Conservation (phyloP, 1,140 invertebrate species). For the Trichonephila inaurata region DNA sequence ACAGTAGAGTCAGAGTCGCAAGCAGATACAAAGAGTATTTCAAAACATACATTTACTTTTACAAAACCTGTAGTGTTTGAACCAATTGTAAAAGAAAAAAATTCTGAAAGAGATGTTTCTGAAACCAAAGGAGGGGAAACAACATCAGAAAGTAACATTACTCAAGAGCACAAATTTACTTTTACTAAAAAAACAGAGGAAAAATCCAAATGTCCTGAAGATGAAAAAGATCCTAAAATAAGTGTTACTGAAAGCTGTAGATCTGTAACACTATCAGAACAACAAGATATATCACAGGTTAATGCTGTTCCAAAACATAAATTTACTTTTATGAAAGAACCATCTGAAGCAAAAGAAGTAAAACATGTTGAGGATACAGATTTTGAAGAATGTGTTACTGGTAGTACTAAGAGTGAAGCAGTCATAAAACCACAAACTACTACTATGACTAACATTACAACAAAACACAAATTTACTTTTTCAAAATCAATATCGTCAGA, state of each 20-base stretch:
- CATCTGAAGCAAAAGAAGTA: background rate
- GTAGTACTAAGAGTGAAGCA: no score
- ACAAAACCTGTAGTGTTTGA: background rate
- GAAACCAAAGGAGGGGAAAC: background rate
- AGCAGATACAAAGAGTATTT: background rate
- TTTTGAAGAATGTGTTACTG: background rate
- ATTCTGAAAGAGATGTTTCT: background rate
- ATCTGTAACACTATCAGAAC: background rate
- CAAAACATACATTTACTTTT: background rate
- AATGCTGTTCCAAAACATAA: background rate
- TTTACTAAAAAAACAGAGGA: background rate
- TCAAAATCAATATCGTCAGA: background rate
- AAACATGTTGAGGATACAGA: background rate
- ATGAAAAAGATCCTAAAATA: background rate
- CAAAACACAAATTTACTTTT: background rate
- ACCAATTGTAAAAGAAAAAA: background rate
- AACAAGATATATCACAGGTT: background rate
- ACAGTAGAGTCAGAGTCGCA: background rate
- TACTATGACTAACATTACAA: no score
- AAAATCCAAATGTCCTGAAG: no score
- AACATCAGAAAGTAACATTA: background rate
- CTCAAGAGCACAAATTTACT: background rate
- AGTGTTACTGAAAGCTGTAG: background rate
- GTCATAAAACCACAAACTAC: no score
- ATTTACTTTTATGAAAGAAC: background rate